Evolutionary conservation across 2,113 vertebrate genomes (phyloP).

Genomic region (Cyphomyrus discorhynchus): DNA sequence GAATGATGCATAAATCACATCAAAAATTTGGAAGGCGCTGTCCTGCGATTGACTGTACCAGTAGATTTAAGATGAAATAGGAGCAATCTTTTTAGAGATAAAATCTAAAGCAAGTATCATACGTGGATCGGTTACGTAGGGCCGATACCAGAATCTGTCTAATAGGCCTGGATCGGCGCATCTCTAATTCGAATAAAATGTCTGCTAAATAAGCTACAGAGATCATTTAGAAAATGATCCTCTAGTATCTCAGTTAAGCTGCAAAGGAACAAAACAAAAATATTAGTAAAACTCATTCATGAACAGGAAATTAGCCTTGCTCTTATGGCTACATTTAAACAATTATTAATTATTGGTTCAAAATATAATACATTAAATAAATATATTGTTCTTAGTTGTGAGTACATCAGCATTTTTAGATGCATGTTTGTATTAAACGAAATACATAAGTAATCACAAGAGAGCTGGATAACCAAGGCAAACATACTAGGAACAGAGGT

Average conservation of each 20-base stretch:
- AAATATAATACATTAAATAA: background rate
- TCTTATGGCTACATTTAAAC: background rate
- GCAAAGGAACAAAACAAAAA: background rate
- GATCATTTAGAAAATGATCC: background rate
- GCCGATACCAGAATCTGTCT: no score
- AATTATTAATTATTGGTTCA: background rate
- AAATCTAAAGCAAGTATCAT: no score
- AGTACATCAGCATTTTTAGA: background rate
- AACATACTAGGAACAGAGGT: background rate
- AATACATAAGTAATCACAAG: background rate
- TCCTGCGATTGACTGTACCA: no score
- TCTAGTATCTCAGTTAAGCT: background rate
- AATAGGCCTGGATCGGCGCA: no score
- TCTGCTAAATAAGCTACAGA: background rate
- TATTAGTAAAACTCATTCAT: background rate
- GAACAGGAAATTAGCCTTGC: background rate
- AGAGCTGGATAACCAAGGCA: background rate
- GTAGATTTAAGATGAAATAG: no score
- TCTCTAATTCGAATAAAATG: background rate
- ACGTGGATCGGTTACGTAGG: no score
- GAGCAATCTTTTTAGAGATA: no score
- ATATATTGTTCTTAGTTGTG: background rate
- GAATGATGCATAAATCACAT: no score
- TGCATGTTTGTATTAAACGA: background rate
- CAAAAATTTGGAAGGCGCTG: no score